These are phyloP conservation scores for Sesamia inferens DNA, from an alignment of 2,888 invertebrate species.

Conservation along the genomic window DNA sequence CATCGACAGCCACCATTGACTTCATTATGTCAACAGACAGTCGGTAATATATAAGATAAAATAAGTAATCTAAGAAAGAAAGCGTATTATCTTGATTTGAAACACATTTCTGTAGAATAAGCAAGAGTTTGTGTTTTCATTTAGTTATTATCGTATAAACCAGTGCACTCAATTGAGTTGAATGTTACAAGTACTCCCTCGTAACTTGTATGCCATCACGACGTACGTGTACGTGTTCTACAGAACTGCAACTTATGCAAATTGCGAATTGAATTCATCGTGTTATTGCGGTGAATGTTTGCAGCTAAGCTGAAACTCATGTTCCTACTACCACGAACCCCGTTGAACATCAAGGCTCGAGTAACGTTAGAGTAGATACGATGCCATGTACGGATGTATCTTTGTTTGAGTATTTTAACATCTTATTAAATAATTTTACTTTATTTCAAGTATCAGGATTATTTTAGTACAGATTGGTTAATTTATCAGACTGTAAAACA, in stretches of 20 bases:
- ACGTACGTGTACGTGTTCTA: constrained; percentile 22
- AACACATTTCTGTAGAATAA: constrained; percentile 5
- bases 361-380: background rate
- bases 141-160: background rate
- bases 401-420: background rate
- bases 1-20: no score
- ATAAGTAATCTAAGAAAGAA: background rate
- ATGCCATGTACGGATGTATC: no score
- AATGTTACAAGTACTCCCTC: constrained; percentile 14
- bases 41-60: no score
- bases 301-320: constrained; percentile 37
- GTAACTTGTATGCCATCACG: constrained; percentile 34
- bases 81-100: background rate
- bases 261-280: constrained; percentile 54
- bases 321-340: constrained; percentile 23
- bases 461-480: background rate
- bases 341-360: background rate
- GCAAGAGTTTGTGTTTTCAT: background rate
- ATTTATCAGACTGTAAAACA: background rate
- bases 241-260: constrained; percentile 52
- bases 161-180: constrained; percentile 11
- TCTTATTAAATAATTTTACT: background rate
- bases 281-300: constrained; percentile 38
- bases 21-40: no score
- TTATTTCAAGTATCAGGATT: no score